These are phyloP conservation scores for Gambusia holbrooki DNA, from an alignment of 2,113 vertebrate species.

Conservation along the genomic window DNA sequence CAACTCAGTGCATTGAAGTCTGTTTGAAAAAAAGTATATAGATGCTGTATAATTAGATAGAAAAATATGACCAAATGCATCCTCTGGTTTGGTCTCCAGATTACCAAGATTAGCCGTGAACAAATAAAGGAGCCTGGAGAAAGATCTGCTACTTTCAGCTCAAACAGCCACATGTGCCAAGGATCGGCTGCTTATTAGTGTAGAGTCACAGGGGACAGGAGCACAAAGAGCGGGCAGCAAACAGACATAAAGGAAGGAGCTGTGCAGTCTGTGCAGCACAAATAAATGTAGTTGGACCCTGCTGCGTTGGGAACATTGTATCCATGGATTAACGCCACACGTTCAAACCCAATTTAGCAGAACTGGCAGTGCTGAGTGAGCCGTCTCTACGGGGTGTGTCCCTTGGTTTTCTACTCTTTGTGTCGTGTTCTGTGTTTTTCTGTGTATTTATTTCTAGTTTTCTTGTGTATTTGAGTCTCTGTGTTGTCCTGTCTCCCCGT, in stretches of 20 bases:
- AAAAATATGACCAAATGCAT: background rate
- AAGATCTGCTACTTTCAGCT: background rate
- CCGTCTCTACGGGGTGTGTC: background rate
- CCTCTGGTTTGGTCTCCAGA: background rate
- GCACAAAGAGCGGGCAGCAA: background rate
- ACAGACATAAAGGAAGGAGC: background rate
- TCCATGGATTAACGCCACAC: slow-evolving; percentile 53
- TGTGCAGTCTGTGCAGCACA: slow-evolving; percentile 28
- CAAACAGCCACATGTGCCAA: background rate
- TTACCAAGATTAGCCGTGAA: background rate
- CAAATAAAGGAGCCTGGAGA: background rate
- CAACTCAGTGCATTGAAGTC: too few relatives aligned
- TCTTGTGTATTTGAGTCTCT: too few relatives aligned
- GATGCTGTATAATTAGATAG: too few relatives aligned
- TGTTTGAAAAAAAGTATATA: too few relatives aligned
- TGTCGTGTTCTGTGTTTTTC: too few relatives aligned
- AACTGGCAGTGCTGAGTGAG: background rate
- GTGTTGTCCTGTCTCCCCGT: too few relatives aligned
- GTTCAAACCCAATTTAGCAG: slow-evolving; percentile 14
- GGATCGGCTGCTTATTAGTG: slow-evolving; percentile 15
- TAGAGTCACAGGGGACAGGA: slow-evolving; percentile 13
- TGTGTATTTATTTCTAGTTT: too few relatives aligned
- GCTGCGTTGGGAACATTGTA: slow-evolving; percentile 53
- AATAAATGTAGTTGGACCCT: slow-evolving; percentile 42
- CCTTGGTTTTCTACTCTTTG: slow-evolving; percentile 15